phyloP scores from a whole-genome alignment of 2,113 vertebrate species.

The Sapajus apella region DNA sequence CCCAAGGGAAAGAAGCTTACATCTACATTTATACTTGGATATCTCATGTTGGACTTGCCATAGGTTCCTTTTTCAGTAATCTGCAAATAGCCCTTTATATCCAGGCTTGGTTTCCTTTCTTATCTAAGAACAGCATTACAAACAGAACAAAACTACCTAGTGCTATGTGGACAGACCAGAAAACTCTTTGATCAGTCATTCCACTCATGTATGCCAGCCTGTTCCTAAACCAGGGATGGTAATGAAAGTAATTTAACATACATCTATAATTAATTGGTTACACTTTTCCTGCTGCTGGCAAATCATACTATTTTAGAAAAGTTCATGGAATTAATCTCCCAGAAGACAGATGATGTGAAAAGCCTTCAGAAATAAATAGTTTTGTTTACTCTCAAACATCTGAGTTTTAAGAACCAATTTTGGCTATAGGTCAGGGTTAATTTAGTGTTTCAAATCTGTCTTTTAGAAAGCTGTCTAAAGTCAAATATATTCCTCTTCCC shows the following conservation, averaged over 20 bases:
- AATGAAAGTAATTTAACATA: conserved; percentile 98
- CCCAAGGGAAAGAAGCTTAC: neutral
- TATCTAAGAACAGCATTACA: conserved; percentile 67
- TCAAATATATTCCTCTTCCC: conserved; percentile 9
- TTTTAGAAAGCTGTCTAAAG: conserved; percentile 67
- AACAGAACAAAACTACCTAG: conserved; percentile 67
- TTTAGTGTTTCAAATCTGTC: conserved; percentile 73
- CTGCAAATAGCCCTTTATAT: conserved; percentile 53
- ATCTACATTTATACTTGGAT: neutral
- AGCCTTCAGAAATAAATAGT: conserved; percentile 69
- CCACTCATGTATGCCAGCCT: conserved; percentile 82
- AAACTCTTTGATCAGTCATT: conserved; percentile 87
- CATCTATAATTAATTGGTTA: conserved; percentile 97
- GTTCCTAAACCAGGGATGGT: conserved; percentile 86
- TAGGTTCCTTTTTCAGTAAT: neutral
- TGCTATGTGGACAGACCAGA: conserved; percentile 81
- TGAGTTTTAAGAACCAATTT: conserved; percentile 73
- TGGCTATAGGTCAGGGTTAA: conserved; percentile 73
- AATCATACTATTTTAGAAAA: conserved; percentile 82
- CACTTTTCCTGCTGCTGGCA: conserved; percentile 84
- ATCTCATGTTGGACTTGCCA: neutral
- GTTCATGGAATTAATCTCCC: conserved; percentile 86
- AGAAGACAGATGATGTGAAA: conserved; percentile 77
- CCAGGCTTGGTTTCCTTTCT: conserved; percentile 48
- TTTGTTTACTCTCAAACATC: conserved; percentile 73